These are phyloP conservation scores for Melanophora roralis DNA, from an alignment of 2,888 invertebrate species.

Conservation along the genomic window DNA sequence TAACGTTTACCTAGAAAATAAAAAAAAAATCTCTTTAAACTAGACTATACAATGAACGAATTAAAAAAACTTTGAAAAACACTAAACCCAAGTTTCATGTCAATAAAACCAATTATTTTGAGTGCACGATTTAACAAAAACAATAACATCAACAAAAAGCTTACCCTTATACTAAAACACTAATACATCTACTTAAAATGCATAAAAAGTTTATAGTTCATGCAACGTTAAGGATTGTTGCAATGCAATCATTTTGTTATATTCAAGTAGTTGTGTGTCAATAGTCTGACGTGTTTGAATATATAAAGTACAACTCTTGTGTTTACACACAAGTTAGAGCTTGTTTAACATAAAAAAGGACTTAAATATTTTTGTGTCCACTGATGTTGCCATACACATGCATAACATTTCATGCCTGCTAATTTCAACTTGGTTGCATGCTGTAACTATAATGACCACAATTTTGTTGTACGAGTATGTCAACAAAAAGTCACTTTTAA, in stretches of 20 bases:
- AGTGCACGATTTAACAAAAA: slow-evolving; percentile 1
- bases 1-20: no score
- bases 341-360: slow-evolving; percentile 8
- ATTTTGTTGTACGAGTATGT: not conserved
- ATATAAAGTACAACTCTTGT: not conserved
- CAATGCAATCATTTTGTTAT: slow-evolving; percentile 1
- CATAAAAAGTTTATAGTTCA: not conserved
- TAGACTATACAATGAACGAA: no score
- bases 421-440: not conserved
- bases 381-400: slow-evolving; percentile 2
- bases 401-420: not conserved
- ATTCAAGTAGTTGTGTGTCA: slow-evolving; percentile 1
- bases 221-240: slow-evolving; percentile 21
- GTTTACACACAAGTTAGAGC: not conserved
- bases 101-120: slow-evolving; percentile 9
- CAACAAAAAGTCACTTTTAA: not conserved
- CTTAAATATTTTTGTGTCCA: slow-evolving; percentile 15
- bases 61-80: no score
- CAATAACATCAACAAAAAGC: not conserved
- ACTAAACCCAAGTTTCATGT: slow-evolving; percentile 17
- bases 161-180: slow-evolving; percentile 12
- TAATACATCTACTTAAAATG: slow-evolving; percentile 24
- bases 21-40: no score
- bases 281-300: not conserved
- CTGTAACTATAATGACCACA: slow-evolving; percentile 16